Evolutionary conservation across 92 coral and sea anemone species (phyloP).

Genomic region (Diadumene lineata): DNA sequence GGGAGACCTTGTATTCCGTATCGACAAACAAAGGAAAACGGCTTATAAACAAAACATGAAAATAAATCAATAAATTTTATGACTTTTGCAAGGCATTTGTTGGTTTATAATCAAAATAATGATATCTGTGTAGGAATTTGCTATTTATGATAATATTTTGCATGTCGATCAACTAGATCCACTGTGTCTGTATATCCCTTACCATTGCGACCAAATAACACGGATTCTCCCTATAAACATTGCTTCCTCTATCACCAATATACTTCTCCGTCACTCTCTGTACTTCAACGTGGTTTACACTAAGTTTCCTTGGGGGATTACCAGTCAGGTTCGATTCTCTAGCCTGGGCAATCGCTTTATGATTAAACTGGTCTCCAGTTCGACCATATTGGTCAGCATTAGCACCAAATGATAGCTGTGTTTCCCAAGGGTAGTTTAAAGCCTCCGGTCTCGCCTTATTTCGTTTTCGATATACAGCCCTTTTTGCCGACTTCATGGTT

Average conservation of each 20-base stretch:
- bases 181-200: not conserved
- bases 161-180: too few relatives aligned
- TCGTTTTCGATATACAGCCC: conserved; percentile 29
- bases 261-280: too few relatives aligned
- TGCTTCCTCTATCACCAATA: too few relatives aligned
- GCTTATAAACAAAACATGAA: too few relatives aligned
- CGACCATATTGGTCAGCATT: not conserved
- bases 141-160: too few relatives aligned
- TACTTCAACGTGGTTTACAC: conserved; percentile 1
- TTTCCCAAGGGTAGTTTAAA: conserved; percentile 19
- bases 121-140: too few relatives aligned
- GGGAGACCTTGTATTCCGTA: too few relatives aligned
- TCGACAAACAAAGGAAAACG: too few relatives aligned
- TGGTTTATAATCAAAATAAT: too few relatives aligned
- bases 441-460: conserved; percentile 24
- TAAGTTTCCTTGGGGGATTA: too few relatives aligned
- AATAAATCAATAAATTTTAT: too few relatives aligned
- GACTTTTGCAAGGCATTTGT: too few relatives aligned
- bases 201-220: conserved; percentile 37
- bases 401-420: not conserved
- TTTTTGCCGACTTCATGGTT: conserved; percentile 14
- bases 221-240: conserved; percentile 34
- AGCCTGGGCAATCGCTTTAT: not conserved
- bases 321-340: conserved; percentile 8
- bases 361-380: not conserved